Percentiles rank a stretch among this genome's conserved stretches.
These are phyloP conservation scores for Ormyrus thymus DNA, from an alignment of 2,888 invertebrate genomes.

Conservation along the genomic window DNA sequence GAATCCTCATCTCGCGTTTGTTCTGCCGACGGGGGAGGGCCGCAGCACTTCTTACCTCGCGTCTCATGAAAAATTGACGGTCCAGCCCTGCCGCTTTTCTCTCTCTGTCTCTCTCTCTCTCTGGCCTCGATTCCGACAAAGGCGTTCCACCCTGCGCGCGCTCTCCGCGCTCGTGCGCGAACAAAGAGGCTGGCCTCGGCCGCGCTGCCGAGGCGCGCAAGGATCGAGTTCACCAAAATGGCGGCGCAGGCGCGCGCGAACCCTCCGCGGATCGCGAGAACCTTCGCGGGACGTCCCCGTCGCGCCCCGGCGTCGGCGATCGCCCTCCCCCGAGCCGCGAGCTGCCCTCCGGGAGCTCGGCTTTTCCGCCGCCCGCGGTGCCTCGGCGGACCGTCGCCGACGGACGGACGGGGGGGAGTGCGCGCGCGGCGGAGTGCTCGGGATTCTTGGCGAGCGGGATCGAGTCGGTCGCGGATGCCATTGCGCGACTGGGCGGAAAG, in stretches of 20 bases:
- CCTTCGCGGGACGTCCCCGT: not conserved
- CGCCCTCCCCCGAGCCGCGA: not conserved
- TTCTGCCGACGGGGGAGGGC: not conserved
- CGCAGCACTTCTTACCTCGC: conserved; percentile 1
- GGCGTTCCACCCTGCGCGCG: no score
- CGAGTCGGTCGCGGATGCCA: not conserved
- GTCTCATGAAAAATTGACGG: conserved; percentile 26
- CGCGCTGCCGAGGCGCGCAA: conserved; percentile 46
- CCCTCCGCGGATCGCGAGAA: not conserved
- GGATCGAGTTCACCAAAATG: conserved; percentile 70
- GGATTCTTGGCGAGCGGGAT: not conserved
- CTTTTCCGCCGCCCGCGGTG: not conserved
- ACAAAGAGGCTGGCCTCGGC: not conserved
- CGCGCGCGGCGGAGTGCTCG: not conserved
- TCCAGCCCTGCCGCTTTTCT: not conserved
- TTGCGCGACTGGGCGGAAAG: not conserved
- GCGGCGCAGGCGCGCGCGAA: conserved; percentile 58
- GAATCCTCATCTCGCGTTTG: no score
- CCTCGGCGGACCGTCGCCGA: no score
- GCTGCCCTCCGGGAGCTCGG: not conserved
- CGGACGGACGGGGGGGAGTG: not conserved
- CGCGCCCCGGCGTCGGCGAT: conserved; percentile 25
- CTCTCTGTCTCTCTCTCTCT: not conserved
- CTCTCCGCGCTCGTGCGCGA: no score
- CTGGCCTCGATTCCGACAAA: not conserved